Base-by-base conservation (phyloP, 2,888 invertebrate species). In the Ariolimax columbianus region DNA sequence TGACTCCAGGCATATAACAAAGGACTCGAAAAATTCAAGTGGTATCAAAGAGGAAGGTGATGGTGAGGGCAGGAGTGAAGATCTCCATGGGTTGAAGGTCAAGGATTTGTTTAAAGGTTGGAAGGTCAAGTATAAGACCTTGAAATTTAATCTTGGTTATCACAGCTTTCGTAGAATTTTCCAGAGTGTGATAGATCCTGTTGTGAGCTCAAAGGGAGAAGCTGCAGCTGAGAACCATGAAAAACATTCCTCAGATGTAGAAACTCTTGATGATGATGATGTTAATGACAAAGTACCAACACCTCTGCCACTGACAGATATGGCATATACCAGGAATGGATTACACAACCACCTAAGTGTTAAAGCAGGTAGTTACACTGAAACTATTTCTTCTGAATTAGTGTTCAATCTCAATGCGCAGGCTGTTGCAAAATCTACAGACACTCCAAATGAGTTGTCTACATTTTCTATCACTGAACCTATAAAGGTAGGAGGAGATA, bases 141-240 rank as follows among this genome's bases (percentile, higher is more conserved):
- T 77, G 33, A 84, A 79, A 43, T 81, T 81, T 33, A 81, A 81
- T 30, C 40, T 84, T n/a, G 73, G 84, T 30, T 84, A 84, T 55
- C 77, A 84, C 26, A 79, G 78, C 43, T 84, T 84, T 36, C 70
- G 84, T n/a, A 36, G 73, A 79, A 70, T 84, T 19, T 79, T 75
- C 63, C 73, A 43, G n/a, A 77, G 40, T 72, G 51, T 81, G 33
- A n/a, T 81, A 0, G 72, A 81, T n/a, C 81, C 81, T 51, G 47
- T 47, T 0, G 19, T 11, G 6, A 19, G 30, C 9, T 1, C 9
- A 9, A 23, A 33, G 14, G 51, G 23, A 33, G 38, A 38, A 14
- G 59, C 38, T 38, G 43, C 6, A 73, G 73, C 9, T 68, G 6
- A 68, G 36, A 26, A 36, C 14, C n/a, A 11, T 26, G 63, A 30